phyloP scores from a whole-genome alignment of 2,113 vertebrate species.

The Elgaria multicarinata region DNA sequence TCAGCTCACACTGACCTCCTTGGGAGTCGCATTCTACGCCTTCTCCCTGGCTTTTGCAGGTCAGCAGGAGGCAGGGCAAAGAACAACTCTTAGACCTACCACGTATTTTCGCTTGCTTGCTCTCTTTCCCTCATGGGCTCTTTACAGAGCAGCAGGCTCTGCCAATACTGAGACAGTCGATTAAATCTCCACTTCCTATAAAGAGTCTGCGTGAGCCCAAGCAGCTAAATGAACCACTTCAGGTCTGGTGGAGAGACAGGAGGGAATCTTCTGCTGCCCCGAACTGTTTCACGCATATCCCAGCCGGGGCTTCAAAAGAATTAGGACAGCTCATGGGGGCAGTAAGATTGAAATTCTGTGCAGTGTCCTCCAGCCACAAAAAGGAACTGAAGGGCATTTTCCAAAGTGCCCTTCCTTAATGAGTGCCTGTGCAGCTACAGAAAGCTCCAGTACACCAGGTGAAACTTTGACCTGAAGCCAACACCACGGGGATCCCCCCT shows the following conservation, averaged over 20 bases:
- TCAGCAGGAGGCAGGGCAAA: conserved; percentile 1
- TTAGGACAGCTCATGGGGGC: conserved; percentile 11
- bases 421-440: conserved; percentile 28
- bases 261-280: not conserved
- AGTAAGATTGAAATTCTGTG: conserved; percentile 13
- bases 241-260: not conserved
- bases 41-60: not conserved
- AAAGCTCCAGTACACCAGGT: conserved; percentile 39
- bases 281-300: not conserved
- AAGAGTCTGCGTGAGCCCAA: accelerated
- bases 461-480: conserved; percentile 44
- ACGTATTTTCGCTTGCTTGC: not conserved
- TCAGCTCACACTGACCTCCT: not conserved
- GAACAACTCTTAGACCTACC: not conserved
- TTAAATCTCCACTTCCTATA: not conserved
- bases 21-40: not conserved
- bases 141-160: not conserved
- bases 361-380: conserved; percentile 32
- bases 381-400: conserved; percentile 57
- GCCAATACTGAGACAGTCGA: not conserved
- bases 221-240: not conserved
- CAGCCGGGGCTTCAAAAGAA: conserved; percentile 49
- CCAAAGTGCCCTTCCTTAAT: conserved; percentile 49
- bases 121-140: not conserved
- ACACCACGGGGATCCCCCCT: conserved; percentile 35